Conservation (phyloP, 2,113 vertebrate species). For the Tautogolabrus adspersus region DNA sequence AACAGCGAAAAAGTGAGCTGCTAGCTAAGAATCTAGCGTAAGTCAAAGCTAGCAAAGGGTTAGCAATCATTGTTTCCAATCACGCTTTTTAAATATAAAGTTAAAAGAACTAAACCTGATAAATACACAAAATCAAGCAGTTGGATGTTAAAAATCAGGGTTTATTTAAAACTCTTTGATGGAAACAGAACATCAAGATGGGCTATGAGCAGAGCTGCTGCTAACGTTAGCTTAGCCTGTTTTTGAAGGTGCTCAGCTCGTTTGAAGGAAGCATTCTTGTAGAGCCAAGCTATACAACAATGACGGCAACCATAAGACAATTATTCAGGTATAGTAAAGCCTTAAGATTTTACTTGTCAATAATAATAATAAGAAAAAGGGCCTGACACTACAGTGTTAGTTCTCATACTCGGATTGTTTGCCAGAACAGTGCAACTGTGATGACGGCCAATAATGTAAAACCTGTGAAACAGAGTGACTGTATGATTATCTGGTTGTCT, state of each 20-base stretch:
- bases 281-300: background rate
- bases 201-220: background rate
- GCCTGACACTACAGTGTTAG: background rate
- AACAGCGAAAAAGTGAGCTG: background rate
- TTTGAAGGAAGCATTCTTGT: background rate
- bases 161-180: background rate
- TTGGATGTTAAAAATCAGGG: no score
- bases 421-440: slow-evolving; percentile 8
- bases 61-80: background rate
- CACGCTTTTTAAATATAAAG: no score
- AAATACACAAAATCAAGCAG: no score
- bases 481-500: slow-evolving; percentile 48
- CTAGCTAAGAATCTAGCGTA: background rate
- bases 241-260: background rate
- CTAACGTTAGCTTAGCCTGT: background rate
- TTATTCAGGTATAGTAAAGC: background rate
- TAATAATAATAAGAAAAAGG: no score
- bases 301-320: background rate
- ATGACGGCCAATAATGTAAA: slow-evolving; percentile 20
- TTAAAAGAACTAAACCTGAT: no score
- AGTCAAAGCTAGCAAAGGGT: background rate
- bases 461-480: slow-evolving; percentile 21
- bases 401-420: background rate
- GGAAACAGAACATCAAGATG: background rate
- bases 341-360: no score